Percentiles rank a stretch among this genome's conserved stretches.
These are phyloP conservation scores for Limnephilus lunatus DNA, from an alignment of 2,888 invertebrate species.

Conservation along the genomic window DNA sequence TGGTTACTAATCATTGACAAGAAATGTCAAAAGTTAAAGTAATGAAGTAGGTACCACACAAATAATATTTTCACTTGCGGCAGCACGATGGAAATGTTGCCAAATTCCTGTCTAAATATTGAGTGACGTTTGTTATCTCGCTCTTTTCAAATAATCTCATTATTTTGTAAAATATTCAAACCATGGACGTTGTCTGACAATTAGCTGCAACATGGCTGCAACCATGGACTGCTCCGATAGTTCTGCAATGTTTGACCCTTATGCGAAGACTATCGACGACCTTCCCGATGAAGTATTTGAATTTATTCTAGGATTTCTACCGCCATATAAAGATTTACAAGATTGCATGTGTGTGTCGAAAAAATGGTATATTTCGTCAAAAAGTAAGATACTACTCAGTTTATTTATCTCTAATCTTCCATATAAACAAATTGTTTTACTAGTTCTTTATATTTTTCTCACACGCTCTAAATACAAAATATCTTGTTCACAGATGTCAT, in stretches of 20 bases:
- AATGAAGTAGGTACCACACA: not conserved
- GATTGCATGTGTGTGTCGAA: constrained; percentile 91
- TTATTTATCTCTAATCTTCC: constrained; percentile 65
- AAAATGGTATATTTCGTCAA: constrained; percentile 89
- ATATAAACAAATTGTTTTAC: not conserved
- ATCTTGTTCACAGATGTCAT: constrained; percentile 83
- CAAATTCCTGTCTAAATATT: constrained; percentile 22
- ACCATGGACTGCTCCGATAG: constrained; percentile 28
- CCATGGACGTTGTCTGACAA: constrained; percentile 26
- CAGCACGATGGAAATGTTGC: not conserved
- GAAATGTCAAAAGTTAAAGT: constrained; percentile 10
- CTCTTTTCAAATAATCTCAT: constrained; percentile 13
- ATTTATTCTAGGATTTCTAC: constrained; percentile 91
- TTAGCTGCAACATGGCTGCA: not conserved
- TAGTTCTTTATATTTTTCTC: not conserved
- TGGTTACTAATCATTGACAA: not conserved
- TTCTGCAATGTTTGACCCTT: constrained; percentile 3
- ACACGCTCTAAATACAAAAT: not conserved
- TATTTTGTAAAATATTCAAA: constrained; percentile 27
- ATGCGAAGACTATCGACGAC: constrained; percentile 76
- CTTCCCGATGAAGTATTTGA: constrained; percentile 96
- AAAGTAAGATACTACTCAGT: constrained; percentile 81
- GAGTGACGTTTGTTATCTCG: constrained; percentile 51
- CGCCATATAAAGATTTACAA: constrained; percentile 94
- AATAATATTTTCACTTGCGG: constrained; percentile 12